Conservation (phyloP, 2,888 invertebrate genomes). For the Sarcophaga carnaria region DNA sequence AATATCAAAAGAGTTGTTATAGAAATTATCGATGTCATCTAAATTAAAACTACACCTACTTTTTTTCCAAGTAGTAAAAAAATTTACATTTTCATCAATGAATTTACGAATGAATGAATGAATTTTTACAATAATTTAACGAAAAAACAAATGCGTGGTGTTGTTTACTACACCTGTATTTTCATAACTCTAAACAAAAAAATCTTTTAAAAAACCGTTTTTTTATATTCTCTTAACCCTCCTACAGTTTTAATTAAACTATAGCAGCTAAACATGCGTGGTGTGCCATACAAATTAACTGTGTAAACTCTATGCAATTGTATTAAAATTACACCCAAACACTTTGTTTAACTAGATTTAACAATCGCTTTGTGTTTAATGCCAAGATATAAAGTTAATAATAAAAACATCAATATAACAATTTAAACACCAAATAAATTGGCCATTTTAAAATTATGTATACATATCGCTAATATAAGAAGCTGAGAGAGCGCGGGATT, state of each 20-base stretch:
- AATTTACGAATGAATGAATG: conserved; percentile 21
- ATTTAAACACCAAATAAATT: background rate
- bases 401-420: background rate
- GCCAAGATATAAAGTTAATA: background rate
- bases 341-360: background rate
- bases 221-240: conserved; percentile 23
- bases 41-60: conserved; percentile 26
- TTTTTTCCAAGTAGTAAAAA: conserved; percentile 11
- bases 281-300: conserved; percentile 44
- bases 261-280: conserved; percentile 43
- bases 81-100: conserved; percentile 34
- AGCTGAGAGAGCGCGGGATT: too few species aligned
- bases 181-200: background rate
- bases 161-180: conserved; percentile 58
- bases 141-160: conserved; percentile 60
- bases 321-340: conserved; percentile 5
- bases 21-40: background rate
- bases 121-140: background rate
- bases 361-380: background rate
- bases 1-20: background rate
- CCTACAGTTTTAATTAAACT: conserved; percentile 36
- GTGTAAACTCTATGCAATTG: conserved; percentile 18
- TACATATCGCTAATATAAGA: too few species aligned
- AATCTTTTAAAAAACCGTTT: conserved; percentile 47
- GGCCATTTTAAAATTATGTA: too few species aligned